Conservation (phyloP, 2,113 vertebrate species). For the Mobula hypostoma region DNA sequence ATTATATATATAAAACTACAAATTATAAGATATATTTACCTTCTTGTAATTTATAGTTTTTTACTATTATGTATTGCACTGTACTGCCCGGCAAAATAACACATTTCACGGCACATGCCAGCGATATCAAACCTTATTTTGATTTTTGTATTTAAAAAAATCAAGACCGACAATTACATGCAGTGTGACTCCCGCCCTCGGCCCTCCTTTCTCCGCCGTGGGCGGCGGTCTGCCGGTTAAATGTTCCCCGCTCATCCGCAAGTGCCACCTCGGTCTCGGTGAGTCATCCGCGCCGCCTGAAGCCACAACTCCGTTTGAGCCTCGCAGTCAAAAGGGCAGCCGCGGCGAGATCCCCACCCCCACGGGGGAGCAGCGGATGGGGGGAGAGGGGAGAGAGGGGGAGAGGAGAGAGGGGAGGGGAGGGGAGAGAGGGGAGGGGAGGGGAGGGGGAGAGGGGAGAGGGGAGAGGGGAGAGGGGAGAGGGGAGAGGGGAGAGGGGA, state of each 20-base stretch:
- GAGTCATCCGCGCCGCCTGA: slow-evolving; percentile 40
- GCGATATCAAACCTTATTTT: no score
- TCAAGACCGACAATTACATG: neutral
- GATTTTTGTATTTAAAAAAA: neutral
- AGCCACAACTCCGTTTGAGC: slow-evolving; percentile 39
- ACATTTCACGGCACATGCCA: no score
- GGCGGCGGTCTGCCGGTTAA: neutral
- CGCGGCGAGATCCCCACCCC: slow-evolving; percentile 45
- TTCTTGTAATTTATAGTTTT: no score
- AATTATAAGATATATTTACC: no score
- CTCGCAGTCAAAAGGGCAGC: slow-evolving; percentile 37
- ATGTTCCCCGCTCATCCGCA: neutral
- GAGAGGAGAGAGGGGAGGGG: no score
- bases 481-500: no score
- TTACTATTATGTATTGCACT: no score
- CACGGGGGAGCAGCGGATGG: neutral
- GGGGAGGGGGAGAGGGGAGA: no score
- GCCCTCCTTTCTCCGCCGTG: neutral
- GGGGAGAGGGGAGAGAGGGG: neutral
- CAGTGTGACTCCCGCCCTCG: neutral
- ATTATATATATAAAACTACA: no score
- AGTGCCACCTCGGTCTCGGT: slow-evolving; percentile 37
- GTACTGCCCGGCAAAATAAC: no score
- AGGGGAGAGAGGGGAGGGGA: no score
- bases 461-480: no score